Percentiles rank a stretch among this genome's conserved stretches.
phyloP scores from a whole-genome alignment of 2,113 vertebrate species.

The Panthera leo region DNA sequence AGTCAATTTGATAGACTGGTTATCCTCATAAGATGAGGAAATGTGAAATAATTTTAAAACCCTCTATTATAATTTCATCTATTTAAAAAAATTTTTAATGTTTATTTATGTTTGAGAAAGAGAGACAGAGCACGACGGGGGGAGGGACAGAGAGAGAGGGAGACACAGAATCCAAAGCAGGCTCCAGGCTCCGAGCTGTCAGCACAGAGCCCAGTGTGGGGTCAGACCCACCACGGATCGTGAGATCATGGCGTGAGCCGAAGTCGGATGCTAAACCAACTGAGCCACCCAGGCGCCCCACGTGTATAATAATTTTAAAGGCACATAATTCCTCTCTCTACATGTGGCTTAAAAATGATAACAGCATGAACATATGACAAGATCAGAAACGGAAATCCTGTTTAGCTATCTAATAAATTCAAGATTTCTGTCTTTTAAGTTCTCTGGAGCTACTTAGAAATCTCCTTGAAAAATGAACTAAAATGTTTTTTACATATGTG shows the following conservation, averaged over 20 bases:
- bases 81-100: no score
- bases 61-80: background rate
- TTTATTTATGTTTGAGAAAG: no score
- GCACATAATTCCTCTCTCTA: background rate
- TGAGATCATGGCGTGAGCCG: no score
- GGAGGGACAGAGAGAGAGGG: no score
- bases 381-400: constrained; percentile 19
- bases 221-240: no score
- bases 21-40: constrained; percentile 29
- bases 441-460: background rate
- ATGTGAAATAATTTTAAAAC: constrained; percentile 29
- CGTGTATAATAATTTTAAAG: background rate
- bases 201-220: no score
- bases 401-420: background rate
- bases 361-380: background rate
- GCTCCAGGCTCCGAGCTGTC: no score
- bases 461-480: background rate
- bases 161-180: no score
- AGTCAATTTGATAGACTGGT: constrained; percentile 4
- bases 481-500: background rate
- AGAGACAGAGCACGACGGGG: no score
- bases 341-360: background rate
- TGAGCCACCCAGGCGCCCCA: no score
- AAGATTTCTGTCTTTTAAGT: background rate
- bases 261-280: no score